Base-by-base conservation (phyloP, 2,888 invertebrate genomes). In the Orthosia gracilis region DNA sequence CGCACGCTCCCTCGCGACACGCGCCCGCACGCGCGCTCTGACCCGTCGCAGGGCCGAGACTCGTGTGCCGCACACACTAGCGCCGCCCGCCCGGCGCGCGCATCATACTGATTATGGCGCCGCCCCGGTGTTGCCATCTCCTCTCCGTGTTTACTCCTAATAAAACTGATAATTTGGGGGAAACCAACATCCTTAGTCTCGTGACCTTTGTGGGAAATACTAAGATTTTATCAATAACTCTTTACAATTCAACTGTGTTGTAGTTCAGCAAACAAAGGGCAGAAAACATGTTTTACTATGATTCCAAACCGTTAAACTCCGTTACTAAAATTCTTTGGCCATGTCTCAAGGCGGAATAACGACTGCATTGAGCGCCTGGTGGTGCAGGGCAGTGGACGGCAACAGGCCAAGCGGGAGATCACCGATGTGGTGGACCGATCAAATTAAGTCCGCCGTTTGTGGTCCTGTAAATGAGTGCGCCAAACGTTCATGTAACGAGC, bases 1-100 rank as follows among this genome's bases (percentile, higher is more conserved):
- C 89, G 90, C 91, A 85, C 92, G 87, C 90, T 90, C 83, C 87
- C 65, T 76, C 69, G 71, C 73, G 87, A 85, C 85, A 81, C 90
- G 86, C 89, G 90, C 87, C 88, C 89, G 88, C 88, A 92, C 94
- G 89, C 92, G 91, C 91, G 92, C 89, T 89, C 92, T 91, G 88
- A 91, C 93, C 90, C 91, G 91, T 78, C 89, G 92, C 91, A 90
- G 89, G 90, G 90, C 90, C 92, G 89, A 91, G 87, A 89, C 91
- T 90, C 89, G 83, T 84, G 87, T 87, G 79, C 77, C 77, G 78
- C 67, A 77, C 78, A 84, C 91, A 90, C 91, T 90, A 91, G 90
- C 91, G 91, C 88, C 89, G 85, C 85, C 77, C 68, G 72, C 68
- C 79, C 87, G 90, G 89, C 91, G 91, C 92, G 91, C 92, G 92